These are phyloP conservation scores for Nycticryphes semicollaris DNA, from an alignment of 2,113 vertebrate genomes.

Conservation along the genomic window DNA sequence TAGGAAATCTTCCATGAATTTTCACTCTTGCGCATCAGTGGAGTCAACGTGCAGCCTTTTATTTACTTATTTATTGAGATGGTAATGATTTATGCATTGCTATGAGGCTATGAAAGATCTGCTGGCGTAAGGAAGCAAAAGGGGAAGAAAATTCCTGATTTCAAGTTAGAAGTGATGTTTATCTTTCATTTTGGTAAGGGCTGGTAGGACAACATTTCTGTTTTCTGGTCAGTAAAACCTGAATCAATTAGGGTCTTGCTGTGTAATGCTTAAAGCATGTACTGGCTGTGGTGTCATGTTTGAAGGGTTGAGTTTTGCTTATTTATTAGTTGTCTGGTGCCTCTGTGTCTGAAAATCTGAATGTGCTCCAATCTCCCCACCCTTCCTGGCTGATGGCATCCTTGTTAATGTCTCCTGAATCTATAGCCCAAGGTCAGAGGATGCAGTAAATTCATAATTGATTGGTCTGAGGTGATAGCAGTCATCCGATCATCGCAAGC, in stretches of 20 bases:
- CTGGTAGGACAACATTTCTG: accelerated
- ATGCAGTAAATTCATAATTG: neutral
- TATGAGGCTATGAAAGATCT: accelerated
- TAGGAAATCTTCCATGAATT: neutral
- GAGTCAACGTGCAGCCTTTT: neutral
- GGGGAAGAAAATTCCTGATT: neutral
- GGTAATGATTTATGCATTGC: neutral
- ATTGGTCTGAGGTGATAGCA: neutral
- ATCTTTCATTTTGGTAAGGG: neutral
- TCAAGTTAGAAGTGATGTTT: neutral
- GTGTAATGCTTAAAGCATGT: neutral
- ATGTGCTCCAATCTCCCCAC: neutral
- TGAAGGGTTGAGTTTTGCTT: neutral
- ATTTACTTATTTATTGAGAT: neutral
- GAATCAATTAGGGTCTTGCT: neutral
- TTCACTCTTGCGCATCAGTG: neutral
- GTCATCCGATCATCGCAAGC: neutral
- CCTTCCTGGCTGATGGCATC: neutral
- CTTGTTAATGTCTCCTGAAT: neutral
- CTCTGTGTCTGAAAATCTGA: slow-evolving; percentile 8
- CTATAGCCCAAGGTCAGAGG: slow-evolving; percentile 8
- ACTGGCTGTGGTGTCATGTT: neutral
- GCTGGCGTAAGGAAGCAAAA: neutral
- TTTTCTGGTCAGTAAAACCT: neutral
- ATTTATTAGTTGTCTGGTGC: slow-evolving; percentile 20